Base-by-base conservation (phyloP, 2,888 invertebrate species). In the Lottia gigantea region DNA sequence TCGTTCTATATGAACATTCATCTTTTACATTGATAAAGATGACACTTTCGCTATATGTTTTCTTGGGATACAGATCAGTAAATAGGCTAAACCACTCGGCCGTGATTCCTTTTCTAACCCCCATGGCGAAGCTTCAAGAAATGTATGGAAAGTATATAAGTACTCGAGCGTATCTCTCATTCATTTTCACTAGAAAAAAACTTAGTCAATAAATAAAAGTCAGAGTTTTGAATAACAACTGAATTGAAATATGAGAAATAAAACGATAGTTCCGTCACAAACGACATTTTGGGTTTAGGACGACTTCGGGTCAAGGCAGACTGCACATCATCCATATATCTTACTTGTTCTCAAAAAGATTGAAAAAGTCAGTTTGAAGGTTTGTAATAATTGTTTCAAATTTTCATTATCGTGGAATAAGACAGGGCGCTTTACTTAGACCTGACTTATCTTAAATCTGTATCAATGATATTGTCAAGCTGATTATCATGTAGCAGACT, bases 21-120 rank as follows among this genome's bases (percentile, higher is more conserved):
- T 55, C 55, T 55, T 55, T 23, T 55, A 55, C 14, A 55, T 55
- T 19, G 55, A 55, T 55, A 55, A 23, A 55, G 55, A 55, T 55
- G 55, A 55, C 55, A 55, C 55, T 55, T 55, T 55, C 55, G 19
- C 55, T 23, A 11, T 23, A 23, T 23, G 11, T 23, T 55, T 55
- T 55, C 55, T 55, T 40, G 40, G 40, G 40, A 55, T 55, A 55
- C 55, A 23, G 19, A 55, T 55, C n/a, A 55, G 55, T 23, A 19
- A 19, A 55, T 55, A 19, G 55, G 14, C 55, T 23, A 19, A 55
- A 55, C 19, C 55, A 55, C 23, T 55, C 23, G 55, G 19, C 55
- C 55, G 55, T 55, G 55, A 55, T 55, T 55, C 55, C 55, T 55
- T 23, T 55, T 23, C 55, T 23, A 55, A 55, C 55, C 55, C 55